These are phyloP conservation scores for Sycobia sp. DNA, from an alignment of 1,140 invertebrate species.

Conservation along the genomic window DNA sequence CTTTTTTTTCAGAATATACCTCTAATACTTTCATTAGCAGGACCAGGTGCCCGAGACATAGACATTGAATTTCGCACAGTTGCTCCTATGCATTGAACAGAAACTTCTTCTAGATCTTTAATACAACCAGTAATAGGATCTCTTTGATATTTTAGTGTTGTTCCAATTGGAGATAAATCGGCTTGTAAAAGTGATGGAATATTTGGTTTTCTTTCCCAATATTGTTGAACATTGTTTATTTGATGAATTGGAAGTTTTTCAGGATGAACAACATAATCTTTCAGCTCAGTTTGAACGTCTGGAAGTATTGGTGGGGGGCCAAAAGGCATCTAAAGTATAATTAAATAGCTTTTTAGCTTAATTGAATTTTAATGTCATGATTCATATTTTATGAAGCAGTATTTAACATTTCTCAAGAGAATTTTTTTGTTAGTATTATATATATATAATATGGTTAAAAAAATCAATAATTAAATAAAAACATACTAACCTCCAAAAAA, in stretches of 20 bases:
- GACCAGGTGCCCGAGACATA: constrained; percentile 68
- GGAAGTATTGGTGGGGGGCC: constrained; percentile 66
- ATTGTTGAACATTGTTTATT: constrained; percentile 65
- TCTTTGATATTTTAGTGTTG: constrained; percentile 68
- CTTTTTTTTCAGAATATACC: constrained; percentile 39
- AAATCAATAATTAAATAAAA: too few species aligned
- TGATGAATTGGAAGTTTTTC: constrained; percentile 71
- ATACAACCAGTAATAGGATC: constrained; percentile 75
- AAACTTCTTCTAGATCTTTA: constrained; percentile 72
- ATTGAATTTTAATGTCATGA: background rate
- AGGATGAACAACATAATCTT: constrained; percentile 65
- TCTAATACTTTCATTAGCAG: constrained; percentile 66
- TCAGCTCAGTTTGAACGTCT: constrained; percentile 64
- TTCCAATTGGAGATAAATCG: constrained; percentile 59
- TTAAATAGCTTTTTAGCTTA: background rate
- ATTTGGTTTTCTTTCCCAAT: constrained; percentile 63
- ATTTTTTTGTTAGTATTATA: too few species aligned
- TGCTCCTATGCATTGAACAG: constrained; percentile 65
- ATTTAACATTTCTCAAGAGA: too few species aligned
- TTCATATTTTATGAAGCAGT: too few species aligned
- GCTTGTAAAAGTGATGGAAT: constrained; percentile 61
- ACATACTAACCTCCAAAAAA: too few species aligned
- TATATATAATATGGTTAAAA: too few species aligned
- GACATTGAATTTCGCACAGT: constrained; percentile 79
- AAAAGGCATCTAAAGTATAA: constrained; percentile 51